These are phyloP conservation scores for Kryptolebias ocellatus DNA, from an alignment of 2,797 vertebrate species.

Conservation along the genomic window DNA sequence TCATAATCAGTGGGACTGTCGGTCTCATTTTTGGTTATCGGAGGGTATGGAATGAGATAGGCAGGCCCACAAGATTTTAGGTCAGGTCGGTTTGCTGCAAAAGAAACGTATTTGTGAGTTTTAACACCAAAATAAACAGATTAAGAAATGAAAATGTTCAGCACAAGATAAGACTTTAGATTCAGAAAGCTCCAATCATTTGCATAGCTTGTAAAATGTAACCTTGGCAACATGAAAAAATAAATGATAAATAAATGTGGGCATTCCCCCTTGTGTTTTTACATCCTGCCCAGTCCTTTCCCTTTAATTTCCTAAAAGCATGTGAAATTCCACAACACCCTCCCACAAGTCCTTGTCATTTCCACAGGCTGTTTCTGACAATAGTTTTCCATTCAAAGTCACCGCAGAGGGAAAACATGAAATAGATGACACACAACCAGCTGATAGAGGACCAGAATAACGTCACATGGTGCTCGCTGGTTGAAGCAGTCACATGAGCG, in stretches of 20 bases:
- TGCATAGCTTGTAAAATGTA: too few relatives aligned
- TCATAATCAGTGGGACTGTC: conserved; percentile 90
- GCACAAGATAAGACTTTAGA: neutral
- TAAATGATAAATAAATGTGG: neutral
- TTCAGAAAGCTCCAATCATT: too few relatives aligned
- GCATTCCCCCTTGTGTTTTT: neutral
- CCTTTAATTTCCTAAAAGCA: conserved; percentile 19
- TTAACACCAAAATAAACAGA: neutral
- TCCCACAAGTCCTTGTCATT: conserved; percentile 50
- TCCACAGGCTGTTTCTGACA: conserved; percentile 52
- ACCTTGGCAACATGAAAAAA: too few relatives aligned
- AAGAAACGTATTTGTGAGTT: conserved; percentile 21
- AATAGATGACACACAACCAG: conserved; percentile 53
- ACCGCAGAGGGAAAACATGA: conserved; percentile 22
- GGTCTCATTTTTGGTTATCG: conserved; percentile 76
- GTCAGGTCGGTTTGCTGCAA: conserved; percentile 87
- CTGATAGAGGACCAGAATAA: conserved; percentile 62
- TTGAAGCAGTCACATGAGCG: conserved; percentile 49
- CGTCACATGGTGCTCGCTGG: conserved; percentile 57
- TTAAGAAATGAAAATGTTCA: neutral
- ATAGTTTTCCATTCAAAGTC: conserved; percentile 57
- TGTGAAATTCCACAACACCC: conserved; percentile 65
- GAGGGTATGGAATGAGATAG: conserved; percentile 92
- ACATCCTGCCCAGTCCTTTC: too few relatives aligned
- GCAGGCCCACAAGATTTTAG: conserved; percentile 89